These are phyloP conservation scores for Pseudomugil gertrudae DNA, from an alignment of 2,797 vertebrate genomes.

Conservation along the genomic window DNA sequence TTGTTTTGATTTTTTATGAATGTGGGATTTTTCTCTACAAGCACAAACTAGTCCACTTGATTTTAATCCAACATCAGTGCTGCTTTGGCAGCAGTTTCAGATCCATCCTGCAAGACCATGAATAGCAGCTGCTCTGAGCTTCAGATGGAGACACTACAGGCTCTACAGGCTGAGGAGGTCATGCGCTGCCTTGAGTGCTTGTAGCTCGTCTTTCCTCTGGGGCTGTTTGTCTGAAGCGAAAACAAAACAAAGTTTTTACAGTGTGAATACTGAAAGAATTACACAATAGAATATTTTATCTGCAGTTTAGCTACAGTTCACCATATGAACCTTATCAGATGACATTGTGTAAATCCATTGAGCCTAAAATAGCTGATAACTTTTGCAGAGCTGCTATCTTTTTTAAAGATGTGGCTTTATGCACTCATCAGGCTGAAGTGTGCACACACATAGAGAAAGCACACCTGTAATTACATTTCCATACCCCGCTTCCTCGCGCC, in stretches of 20 bases:
- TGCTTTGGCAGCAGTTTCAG: slow-evolving; percentile 4
- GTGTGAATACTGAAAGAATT: no score
- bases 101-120: not conserved
- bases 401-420: not conserved
- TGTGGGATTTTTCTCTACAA: slow-evolving; percentile 18
- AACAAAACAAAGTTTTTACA: not conserved
- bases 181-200: not conserved
- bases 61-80: slow-evolving; percentile 3
- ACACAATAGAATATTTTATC: no score
- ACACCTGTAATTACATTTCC: slow-evolving; percentile 60
- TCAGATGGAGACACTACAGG: not conserved
- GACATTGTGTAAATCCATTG: slow-evolving; percentile 1
- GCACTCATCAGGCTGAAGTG: slow-evolving; percentile 14
- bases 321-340: not conserved
- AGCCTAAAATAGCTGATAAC: slow-evolving; percentile 1
- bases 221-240: not conserved
- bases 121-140: slow-evolving; percentile 1
- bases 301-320: no score
- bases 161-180: slow-evolving; percentile 3
- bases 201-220: not conserved
- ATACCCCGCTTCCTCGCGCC: slow-evolving; percentile 30
- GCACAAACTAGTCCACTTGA: not conserved
- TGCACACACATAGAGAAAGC: slow-evolving; percentile 18
- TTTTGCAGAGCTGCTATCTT: slow-evolving; percentile 15
- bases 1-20: slow-evolving; percentile 13